A percentile compares a stretch with the other conserved stretches of the same genome.
Evolutionary conservation across 2,888 invertebrate species (phyloP).

Genomic region (Argynnis bischoffii): DNA sequence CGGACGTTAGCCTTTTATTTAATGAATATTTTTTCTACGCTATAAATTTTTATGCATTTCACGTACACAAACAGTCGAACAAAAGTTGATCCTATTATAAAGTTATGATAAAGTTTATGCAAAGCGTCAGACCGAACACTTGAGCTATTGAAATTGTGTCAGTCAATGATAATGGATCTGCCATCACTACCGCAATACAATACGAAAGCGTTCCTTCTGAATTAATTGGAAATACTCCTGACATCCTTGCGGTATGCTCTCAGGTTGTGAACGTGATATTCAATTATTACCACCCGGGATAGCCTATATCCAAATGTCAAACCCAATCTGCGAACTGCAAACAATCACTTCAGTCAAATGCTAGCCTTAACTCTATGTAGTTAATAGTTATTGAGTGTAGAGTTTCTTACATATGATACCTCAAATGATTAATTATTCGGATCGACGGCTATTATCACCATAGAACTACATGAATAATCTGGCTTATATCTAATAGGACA

Average conservation of each 20-base stretch:
- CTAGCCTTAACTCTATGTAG: conserved; percentile 1
- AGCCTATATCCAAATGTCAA: conserved; percentile 46
- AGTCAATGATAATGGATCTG: conserved; percentile 52
- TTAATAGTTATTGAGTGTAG: background rate
- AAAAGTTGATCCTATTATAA: conserved; percentile 1
- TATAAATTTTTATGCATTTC: background rate
- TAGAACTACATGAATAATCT: conserved; percentile 14
- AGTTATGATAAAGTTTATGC: conserved; percentile 11
- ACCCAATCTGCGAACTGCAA: conserved; percentile 56
- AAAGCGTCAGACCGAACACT: conserved; percentile 11
- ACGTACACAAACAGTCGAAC: background rate
- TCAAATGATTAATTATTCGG: background rate
- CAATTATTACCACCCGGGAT: conserved; percentile 57
- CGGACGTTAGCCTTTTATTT: background rate
- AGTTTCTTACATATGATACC: conserved; percentile 3
- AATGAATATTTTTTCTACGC: background rate
- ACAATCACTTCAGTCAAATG: conserved; percentile 66
- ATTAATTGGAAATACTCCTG: conserved; percentile 58
- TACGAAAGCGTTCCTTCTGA: conserved; percentile 42
- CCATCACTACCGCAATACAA: conserved; percentile 49
- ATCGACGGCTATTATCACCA: background rate
- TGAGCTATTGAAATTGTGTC: conserved; percentile 44
- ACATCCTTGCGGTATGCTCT: conserved; percentile 50
- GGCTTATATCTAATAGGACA: conserved; percentile 13
- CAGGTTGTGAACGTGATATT: conserved; percentile 56